Evolutionary conservation across 2,797 vertebrate genomes (phyloP).

Genomic region (Dendrocincla tyrannina): DNA sequence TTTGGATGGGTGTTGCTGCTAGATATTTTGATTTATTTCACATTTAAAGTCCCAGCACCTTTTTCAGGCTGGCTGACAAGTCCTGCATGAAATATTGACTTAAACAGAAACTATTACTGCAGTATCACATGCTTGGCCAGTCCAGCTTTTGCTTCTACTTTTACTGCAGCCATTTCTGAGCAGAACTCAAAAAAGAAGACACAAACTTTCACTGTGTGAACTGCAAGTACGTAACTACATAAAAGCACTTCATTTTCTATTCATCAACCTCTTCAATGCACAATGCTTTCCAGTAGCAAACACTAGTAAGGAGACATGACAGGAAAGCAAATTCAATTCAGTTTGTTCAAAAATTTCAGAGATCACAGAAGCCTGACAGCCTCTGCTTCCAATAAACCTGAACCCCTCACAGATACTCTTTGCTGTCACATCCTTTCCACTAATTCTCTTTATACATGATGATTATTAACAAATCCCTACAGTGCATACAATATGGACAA

Average conservation of each 20-base stretch:
- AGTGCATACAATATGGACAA: rapidly evolving
- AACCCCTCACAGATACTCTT: neutral
- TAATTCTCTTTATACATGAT: rapidly evolving
- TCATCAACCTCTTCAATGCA: rapidly evolving
- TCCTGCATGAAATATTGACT: neutral
- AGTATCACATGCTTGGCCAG: neutral
- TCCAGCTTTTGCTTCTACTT: neutral
- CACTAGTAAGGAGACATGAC: rapidly evolving
- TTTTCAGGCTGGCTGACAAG: neutral
- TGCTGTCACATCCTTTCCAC: neutral
- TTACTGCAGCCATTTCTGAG: neutral
- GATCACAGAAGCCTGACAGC: neutral
- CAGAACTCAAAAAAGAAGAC: neutral
- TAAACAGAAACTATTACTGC: neutral
- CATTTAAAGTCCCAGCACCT: neutral
- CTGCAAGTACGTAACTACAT: rapidly evolving
- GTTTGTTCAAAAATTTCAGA: neutral
- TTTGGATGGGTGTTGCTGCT: neutral
- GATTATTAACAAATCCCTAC: neutral
- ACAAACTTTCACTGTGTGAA: neutral
- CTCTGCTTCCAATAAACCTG: neutral
- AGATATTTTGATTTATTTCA: neutral
- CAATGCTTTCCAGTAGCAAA: rapidly evolving
- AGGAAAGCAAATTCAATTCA: neutral
- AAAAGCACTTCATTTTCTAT: neutral